Conservation (phyloP, 2,797 vertebrate species). For the Picus viridis region DNA sequence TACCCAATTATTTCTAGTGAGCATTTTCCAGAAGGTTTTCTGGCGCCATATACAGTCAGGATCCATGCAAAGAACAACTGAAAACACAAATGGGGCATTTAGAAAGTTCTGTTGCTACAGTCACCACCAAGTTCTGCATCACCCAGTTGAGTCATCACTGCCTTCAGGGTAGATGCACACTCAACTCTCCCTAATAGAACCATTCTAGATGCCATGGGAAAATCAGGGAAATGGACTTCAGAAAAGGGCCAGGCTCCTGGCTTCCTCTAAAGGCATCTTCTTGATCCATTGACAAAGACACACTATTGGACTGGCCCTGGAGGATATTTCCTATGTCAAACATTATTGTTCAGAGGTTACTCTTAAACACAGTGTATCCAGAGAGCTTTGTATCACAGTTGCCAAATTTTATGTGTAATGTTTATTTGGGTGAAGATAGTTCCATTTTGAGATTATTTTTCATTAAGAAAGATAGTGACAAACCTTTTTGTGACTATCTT, state of each 20-base stretch:
- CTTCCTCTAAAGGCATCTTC: background rate
- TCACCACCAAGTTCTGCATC: background rate
- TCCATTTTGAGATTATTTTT: background rate
- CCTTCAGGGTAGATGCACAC: background rate
- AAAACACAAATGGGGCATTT: background rate
- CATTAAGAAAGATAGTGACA: background rate
- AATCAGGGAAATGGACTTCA: background rate
- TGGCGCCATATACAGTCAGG: background rate
- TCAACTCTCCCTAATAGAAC: accelerated
- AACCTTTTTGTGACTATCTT: background rate
- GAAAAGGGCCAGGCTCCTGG: background rate
- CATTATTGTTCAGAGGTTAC: background rate
- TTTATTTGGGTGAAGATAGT: background rate
- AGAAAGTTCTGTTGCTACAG: background rate
- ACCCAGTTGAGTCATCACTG: background rate
- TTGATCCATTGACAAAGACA: background rate
- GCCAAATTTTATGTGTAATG: background rate
- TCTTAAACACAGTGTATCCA: background rate
- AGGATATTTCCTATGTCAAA: background rate
- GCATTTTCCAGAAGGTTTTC: background rate
- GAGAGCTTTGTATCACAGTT: background rate
- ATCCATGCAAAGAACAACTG: background rate
- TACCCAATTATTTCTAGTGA: background rate
- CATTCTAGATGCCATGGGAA: background rate
- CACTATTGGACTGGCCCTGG: background rate